These are phyloP conservation scores for Spodoptera litura DNA, from an alignment of 1,140 invertebrate species.

Conservation along the genomic window DNA sequence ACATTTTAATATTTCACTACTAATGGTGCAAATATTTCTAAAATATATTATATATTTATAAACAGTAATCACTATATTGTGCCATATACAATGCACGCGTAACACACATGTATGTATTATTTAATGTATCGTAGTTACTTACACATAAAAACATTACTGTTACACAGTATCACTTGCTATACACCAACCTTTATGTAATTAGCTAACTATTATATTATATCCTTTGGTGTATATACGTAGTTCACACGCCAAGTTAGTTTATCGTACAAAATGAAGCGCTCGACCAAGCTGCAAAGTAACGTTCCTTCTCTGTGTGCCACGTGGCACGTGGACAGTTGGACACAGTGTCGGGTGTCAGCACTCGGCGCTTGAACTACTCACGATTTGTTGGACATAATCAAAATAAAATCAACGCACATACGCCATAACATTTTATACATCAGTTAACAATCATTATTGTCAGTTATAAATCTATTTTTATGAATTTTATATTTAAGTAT, in stretches of 20 bases:
- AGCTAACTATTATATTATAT: conserved; percentile 73
- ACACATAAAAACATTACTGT: conserved; percentile 82
- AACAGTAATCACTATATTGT: conserved; percentile 78
- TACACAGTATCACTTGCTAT: conserved; percentile 81
- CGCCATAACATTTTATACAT: conserved; percentile 84
- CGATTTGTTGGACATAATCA: conserved; percentile 69
- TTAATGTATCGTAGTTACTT: conserved; percentile 70
- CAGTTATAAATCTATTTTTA: conserved; percentile 86
- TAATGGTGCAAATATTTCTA: conserved; percentile 85
- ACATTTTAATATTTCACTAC: conserved; percentile 82
- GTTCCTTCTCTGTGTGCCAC: neutral
- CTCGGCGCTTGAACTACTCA: conserved; percentile 77
- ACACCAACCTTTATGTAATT: conserved; percentile 75
- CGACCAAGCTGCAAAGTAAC: conserved; percentile 46
- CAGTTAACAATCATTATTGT: conserved; percentile 86
- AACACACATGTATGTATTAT: conserved; percentile 71
- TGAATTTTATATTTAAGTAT: conserved; percentile 84
- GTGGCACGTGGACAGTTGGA: neutral
- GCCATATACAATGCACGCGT: conserved; percentile 82
- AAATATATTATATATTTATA: conserved; percentile 84
- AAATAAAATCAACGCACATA: conserved; percentile 79
- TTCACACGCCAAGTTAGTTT: conserved; percentile 73
- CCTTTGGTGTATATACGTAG: conserved; percentile 77
- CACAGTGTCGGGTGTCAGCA: conserved; percentile 19
- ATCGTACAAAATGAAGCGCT: conserved; percentile 35